phyloP scores from a whole-genome alignment of 2,113 vertebrate species.

The Pithys albifrons region DNA sequence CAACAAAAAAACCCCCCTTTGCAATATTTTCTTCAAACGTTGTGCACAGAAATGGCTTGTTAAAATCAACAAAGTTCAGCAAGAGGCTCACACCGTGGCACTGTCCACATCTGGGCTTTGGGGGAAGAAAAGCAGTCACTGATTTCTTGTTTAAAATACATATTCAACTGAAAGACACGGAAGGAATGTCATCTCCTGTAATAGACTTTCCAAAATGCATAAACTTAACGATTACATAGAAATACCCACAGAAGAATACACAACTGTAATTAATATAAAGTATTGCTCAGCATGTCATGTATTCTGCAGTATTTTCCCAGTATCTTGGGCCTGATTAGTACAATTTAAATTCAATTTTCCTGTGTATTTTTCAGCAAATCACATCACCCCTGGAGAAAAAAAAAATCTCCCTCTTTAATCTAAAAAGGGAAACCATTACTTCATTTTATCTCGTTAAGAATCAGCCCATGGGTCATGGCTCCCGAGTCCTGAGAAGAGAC shows the following conservation, averaged over 20 bases:
- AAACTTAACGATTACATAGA: not conserved
- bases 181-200: not conserved
- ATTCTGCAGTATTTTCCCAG: not conserved
- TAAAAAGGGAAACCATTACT: not conserved
- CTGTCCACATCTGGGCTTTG: not conserved
- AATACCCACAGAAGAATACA: not conserved
- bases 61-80: not conserved
- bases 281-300: not conserved
- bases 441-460: not conserved
- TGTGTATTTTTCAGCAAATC: not conserved
- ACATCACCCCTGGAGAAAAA: not conserved
- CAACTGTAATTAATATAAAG: not conserved
- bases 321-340: not conserved
- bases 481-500: not conserved
- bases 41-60: not conserved
- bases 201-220: not conserved
- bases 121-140: not conserved
- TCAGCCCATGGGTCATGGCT: not conserved
- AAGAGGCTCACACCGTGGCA: not conserved
- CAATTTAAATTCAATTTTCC: not conserved
- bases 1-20: no score
- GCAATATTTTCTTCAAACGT: not conserved
- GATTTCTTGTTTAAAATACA: not conserved
- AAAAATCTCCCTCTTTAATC: not conserved
- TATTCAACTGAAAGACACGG: not conserved